phyloP scores from a whole-genome alignment of 2,113 vertebrate genomes.

The Halcyon senegalensis region DNA sequence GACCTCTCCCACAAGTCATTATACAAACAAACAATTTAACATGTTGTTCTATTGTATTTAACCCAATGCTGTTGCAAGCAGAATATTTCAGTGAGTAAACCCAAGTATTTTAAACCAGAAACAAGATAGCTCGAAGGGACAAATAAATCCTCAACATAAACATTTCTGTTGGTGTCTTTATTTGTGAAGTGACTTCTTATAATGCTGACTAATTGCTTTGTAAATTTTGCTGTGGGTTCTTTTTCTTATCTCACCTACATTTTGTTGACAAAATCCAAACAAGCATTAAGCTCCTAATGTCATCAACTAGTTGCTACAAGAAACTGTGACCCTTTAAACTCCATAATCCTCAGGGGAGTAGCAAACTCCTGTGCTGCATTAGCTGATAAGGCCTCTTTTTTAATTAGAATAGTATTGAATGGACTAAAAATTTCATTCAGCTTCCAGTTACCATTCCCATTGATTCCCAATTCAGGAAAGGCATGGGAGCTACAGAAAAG shows the following conservation, averaged over 20 bases:
- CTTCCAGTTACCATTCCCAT: neutral
- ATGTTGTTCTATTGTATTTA: neutral
- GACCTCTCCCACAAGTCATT: neutral
- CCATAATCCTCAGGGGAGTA: neutral
- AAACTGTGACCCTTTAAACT: constrained; percentile 33
- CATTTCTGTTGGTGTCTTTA: neutral
- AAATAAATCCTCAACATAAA: constrained; percentile 34
- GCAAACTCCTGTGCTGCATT: neutral
- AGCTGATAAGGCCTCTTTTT: neutral
- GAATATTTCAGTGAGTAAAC: constrained; percentile 6
- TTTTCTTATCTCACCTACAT: constrained; percentile 19
- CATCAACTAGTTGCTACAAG: neutral
- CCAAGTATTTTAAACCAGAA: constrained; percentile 25
- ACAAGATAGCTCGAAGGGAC: neutral
- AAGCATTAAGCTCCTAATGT: constrained; percentile 18
- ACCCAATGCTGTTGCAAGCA: neutral
- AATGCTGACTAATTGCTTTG: constrained; percentile 26
- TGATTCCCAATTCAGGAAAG: neutral
- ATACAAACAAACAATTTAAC: constrained; percentile 34
- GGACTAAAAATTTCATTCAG: neutral
- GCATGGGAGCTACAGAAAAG: neutral
- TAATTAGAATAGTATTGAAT: neutral
- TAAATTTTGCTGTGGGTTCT: constrained; percentile 9
- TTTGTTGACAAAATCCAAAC: constrained; percentile 36
- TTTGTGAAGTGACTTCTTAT: neutral